Percentiles rank a stretch among this genome's conserved stretches.
These are phyloP conservation scores for Lithodes maja DNA, from an alignment of 2,888 invertebrate genomes.

Conservation along the genomic window DNA sequence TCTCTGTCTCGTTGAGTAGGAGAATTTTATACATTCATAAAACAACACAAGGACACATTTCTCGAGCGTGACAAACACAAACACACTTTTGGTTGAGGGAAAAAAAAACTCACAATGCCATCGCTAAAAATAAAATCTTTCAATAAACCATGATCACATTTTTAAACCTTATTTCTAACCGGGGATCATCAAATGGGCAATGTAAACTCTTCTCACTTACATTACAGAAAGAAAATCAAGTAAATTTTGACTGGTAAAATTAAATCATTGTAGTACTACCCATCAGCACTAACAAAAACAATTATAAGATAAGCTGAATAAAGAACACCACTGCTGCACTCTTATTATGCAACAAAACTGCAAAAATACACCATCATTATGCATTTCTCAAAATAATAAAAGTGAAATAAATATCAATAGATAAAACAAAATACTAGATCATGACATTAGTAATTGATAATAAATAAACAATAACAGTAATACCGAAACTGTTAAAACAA, in stretches of 20 bases:
- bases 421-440: too few species aligned
- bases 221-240: neutral
- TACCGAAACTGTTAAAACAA: too few species aligned
- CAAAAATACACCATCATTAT: constrained; percentile 29
- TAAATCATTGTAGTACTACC: neutral
- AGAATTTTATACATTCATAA: neutral
- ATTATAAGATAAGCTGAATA: neutral
- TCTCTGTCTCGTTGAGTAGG: too few species aligned
- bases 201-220: neutral
- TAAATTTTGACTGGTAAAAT: neutral
- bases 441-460: too few species aligned
- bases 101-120: neutral
- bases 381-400: constrained; percentile 18
- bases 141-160: neutral
- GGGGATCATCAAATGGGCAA: neutral
- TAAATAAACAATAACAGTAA: too few species aligned
- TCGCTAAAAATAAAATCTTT: neutral
- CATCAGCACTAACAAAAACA: neutral
- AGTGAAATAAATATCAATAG: neutral
- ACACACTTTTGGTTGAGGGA: neutral
- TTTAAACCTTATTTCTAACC: neutral
- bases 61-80: constrained; percentile 20
- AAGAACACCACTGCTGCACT: neutral
- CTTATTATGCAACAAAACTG: constrained; percentile 15
- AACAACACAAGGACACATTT: neutral